Conservation (phyloP, 2,113 vertebrate genomes). For the Madoqua kirkii region DNA sequence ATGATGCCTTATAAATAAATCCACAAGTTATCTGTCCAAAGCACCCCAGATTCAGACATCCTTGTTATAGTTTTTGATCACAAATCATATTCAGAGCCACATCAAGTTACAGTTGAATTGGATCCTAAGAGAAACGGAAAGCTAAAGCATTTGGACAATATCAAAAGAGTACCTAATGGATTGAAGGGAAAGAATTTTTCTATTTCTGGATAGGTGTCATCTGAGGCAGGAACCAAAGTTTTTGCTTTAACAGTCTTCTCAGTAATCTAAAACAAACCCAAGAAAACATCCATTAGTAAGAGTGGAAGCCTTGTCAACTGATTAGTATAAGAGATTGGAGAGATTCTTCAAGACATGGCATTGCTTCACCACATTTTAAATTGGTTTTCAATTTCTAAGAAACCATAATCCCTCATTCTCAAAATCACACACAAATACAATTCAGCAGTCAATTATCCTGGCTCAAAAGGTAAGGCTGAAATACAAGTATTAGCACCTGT, state of each 20-base stretch:
- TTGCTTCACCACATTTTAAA: not conserved
- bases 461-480: not conserved
- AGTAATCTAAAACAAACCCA: conserved; percentile 43
- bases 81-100: not conserved
- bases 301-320: not conserved
- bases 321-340: not conserved
- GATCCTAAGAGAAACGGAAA: not conserved
- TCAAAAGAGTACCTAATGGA: conserved; percentile 75
- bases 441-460: not conserved
- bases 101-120: not conserved
- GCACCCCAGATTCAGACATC: not conserved
- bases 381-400: not conserved
- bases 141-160: not conserved
- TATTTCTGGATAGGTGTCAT: conserved; percentile 82
- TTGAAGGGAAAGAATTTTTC: conserved; percentile 81
- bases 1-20: not conserved
- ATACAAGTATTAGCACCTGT: conserved; percentile 4
- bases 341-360: not conserved
- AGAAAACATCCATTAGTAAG: not conserved
- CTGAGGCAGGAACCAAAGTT: conserved; percentile 42
- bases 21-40: not conserved
- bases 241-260: conserved; percentile 65
- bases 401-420: not conserved
- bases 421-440: not conserved
- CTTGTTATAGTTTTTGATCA: not conserved